Percentiles rank a stretch among this genome's conserved stretches.
Evolutionary conservation across 2,797 vertebrate genomes (phyloP).

Genomic region (Mastacembelus armatus): DNA sequence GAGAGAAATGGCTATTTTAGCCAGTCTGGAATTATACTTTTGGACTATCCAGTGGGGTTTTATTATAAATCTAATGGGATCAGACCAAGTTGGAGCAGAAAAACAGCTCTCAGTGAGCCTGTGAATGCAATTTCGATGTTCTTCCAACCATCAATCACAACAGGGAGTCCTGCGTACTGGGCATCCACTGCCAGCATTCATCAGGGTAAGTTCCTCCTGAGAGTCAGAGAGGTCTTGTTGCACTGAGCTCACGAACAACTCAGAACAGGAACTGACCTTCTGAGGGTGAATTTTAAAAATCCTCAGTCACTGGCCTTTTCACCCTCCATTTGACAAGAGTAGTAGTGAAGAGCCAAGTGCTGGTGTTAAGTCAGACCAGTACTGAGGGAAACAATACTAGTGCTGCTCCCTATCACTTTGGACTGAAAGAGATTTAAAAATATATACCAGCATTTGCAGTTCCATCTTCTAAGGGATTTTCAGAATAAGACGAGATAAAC

Average conservation of each 20-base stretch:
- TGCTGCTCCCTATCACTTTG: not conserved
- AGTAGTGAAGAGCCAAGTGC: not conserved
- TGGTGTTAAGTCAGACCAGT: conserved; percentile 13
- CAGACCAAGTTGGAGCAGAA: conserved; percentile 9
- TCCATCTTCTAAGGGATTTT: conserved; percentile 11
- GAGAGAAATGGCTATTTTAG: not conserved
- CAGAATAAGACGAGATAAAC: conserved; percentile 19
- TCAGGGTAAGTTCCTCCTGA: conserved; percentile 50
- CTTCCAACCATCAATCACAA: conserved; percentile 45
- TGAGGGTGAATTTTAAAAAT: conserved; percentile 11
- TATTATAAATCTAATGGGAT: conserved; percentile 1
- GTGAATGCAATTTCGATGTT: conserved; percentile 62
- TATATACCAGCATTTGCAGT: not conserved
- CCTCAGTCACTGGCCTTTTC: not conserved
- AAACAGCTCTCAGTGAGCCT: conserved; percentile 26
- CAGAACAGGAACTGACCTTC: not conserved
- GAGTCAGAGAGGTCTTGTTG: conserved; percentile 28
- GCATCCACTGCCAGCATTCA: conserved; percentile 61
- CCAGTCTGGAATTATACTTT: not conserved
- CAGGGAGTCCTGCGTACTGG: conserved; percentile 35
- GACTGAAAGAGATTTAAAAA: conserved; percentile 11
- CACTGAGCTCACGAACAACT: conserved; percentile 35
- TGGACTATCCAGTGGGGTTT: conserved; percentile 8
- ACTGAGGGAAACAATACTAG: not conserved
- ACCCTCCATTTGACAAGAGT: conserved; percentile 3